Percentiles rank a stretch among this genome's conserved stretches.
Conservation (phyloP, 2,888 invertebrate genomes). For the Sinohyriopsis cumingii region DNA sequence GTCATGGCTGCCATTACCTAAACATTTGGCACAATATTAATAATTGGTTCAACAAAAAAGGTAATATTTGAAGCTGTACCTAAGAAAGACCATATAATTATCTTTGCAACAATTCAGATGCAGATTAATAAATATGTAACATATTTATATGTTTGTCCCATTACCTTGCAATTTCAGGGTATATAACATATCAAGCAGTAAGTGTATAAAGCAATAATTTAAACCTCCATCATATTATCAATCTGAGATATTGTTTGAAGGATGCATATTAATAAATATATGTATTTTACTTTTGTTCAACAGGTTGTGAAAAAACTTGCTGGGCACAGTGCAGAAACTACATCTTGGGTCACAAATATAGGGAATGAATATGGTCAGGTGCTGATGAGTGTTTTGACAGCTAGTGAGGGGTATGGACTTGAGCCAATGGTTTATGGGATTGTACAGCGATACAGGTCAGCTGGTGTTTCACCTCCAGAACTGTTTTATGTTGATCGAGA, state of each 20-base stretch:
- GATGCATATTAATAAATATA: too few species aligned
- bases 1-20: conserved; percentile 45
- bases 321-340: conserved; percentile 31
- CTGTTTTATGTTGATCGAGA: conserved; percentile 42
- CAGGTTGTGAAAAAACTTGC: conserved; percentile 31
- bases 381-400: conserved; percentile 40
- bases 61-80: background rate
- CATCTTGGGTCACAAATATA: conserved; percentile 44
- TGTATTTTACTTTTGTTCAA: too few species aligned
- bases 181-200: too few species aligned
- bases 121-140: too few species aligned
- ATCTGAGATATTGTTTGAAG: too few species aligned
- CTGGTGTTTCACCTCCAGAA: conserved; percentile 24
- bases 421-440: conserved; percentile 33
- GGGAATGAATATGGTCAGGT: conserved; percentile 51
- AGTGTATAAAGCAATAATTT: too few species aligned
- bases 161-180: too few species aligned
- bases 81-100: too few species aligned
- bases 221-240: too few species aligned
- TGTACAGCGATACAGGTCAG: conserved; percentile 25
- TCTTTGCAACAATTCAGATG: too few species aligned
- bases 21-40: conserved; percentile 41
- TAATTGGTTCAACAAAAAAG: conserved; percentile 53
- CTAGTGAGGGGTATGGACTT: conserved; percentile 34
- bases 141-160: too few species aligned